Base-by-base conservation (phyloP, 2,797 vertebrate genomes). In the Antennarius maculatus region DNA sequence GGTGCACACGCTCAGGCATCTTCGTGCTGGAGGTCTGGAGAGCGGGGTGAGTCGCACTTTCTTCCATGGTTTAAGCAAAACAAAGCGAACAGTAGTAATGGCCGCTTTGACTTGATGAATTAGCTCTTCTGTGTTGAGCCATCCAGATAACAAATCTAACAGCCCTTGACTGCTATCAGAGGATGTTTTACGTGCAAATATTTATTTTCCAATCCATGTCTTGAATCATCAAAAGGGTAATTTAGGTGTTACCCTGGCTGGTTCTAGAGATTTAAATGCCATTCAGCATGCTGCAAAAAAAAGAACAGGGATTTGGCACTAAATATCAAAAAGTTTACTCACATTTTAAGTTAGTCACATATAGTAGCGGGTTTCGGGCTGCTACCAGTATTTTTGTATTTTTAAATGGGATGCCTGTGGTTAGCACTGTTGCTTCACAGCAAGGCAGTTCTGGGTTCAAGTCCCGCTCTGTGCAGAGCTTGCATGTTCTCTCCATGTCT, bases 281-380 rank as follows among this genome's bases (percentile, higher is more conserved):
- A 52, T 58, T 34, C 54, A 64, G 43, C 66, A 15, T 3, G 39
- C 34, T 51, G 37, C 43, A 57, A 54, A 47, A 54, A 58, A 46
- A 13, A 13, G 65, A 72, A 5, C n/a, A n/a, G n/a, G n/a, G 47
- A 75, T 83, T 74, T 68, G 63, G 52, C 49, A 67, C 34, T 28
- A 11, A 39, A 65, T 39, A 55, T 37, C 27, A n/a, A n/a, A n/a
- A 31, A 29, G 60, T 51, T 15, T 6, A 12, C 34, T 31, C 18
- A 48, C 4, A 37, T 57, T 73, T 42, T 61, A 29, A 28, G n/a
- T n/a, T n/a, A n/a, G n/a, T 66, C 2, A 2, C 15, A 13, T 48
- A 56, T 54, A 3, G 11, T 57, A 57, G 39, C 47, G 49, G 49
- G 47, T 50, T 41, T 41, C 16, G 13, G 10, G 48, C 1, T 50